Percentiles rank a stretch among this genome's conserved stretches.
phyloP scores from a whole-genome alignment of 2,888 invertebrate genomes.

The Melolontha melolontha region DNA sequence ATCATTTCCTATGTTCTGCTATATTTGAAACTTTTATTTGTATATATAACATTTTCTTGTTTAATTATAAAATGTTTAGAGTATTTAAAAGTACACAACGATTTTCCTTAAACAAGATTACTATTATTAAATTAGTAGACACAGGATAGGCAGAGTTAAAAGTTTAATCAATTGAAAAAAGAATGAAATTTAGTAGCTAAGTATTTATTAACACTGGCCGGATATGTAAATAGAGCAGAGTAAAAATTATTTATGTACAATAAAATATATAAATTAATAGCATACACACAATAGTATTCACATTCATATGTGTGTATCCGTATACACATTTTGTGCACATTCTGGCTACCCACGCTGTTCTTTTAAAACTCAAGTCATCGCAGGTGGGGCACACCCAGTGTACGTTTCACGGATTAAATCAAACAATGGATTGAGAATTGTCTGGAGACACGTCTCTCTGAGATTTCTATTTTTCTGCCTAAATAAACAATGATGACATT shows the following conservation, averaged over 20 bases:
- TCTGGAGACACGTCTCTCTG: constrained; percentile 7
- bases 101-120: no score
- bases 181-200: neutral
- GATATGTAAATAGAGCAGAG: neutral
- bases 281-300: constrained; percentile 4
- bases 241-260: constrained; percentile 2
- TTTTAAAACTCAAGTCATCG: constrained; percentile 41
- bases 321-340: constrained; percentile 34
- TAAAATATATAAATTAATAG: constrained; percentile 8
- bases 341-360: constrained; percentile 37
- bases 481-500: constrained; percentile 38
- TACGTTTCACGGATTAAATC: constrained; percentile 43
- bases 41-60: no score
- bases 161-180: no score
- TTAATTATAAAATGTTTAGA: no score
- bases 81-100: no score
- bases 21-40: no score
- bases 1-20: no score
- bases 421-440: constrained; percentile 39
- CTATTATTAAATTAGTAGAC: no score
- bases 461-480: constrained; percentile 36
- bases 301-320: constrained; percentile 4
- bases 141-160: no score
- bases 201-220: neutral
- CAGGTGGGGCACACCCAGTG: constrained; percentile 44